phyloP scores from a whole-genome alignment of 2,113 vertebrate genomes.

The Gorilla gorilla region DNA sequence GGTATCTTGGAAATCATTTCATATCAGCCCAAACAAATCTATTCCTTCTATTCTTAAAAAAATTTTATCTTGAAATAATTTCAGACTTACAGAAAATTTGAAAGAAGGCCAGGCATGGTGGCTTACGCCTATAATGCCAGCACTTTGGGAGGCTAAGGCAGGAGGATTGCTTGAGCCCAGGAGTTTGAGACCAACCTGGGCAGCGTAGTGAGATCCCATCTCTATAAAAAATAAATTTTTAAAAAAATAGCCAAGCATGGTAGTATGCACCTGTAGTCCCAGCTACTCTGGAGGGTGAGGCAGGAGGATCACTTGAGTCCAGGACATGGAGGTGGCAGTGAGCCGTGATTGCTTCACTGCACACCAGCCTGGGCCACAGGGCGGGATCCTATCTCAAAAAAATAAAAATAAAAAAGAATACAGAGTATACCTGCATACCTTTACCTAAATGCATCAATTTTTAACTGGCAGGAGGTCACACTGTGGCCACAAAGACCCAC shows the following conservation, averaged over 20 bases:
- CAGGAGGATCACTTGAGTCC: not conserved
- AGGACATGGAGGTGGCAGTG: no score
- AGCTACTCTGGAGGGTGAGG: not conserved
- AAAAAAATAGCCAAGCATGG: not conserved
- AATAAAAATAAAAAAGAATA: not conserved
- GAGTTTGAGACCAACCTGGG: no score
- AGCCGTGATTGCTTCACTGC: not conserved
- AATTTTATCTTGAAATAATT: not conserved
- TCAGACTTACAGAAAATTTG: not conserved
- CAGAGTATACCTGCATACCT: not conserved
- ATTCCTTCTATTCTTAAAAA: not conserved
- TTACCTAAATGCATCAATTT: not conserved
- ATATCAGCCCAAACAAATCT: not conserved
- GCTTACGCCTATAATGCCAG: not conserved
- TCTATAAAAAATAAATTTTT: not conserved
- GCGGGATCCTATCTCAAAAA: not conserved
- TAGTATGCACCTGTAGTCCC: not conserved
- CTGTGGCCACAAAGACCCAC: not conserved
- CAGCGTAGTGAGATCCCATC: not conserved
- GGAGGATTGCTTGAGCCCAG: not conserved
- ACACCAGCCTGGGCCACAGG: not conserved
- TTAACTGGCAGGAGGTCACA: not conserved
- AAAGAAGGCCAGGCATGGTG: not conserved
- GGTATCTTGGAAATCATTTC: not conserved
- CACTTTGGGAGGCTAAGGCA: not conserved